Conservation (phyloP, 1,140 invertebrate genomes). For the Pectinophora gossypiella region DNA sequence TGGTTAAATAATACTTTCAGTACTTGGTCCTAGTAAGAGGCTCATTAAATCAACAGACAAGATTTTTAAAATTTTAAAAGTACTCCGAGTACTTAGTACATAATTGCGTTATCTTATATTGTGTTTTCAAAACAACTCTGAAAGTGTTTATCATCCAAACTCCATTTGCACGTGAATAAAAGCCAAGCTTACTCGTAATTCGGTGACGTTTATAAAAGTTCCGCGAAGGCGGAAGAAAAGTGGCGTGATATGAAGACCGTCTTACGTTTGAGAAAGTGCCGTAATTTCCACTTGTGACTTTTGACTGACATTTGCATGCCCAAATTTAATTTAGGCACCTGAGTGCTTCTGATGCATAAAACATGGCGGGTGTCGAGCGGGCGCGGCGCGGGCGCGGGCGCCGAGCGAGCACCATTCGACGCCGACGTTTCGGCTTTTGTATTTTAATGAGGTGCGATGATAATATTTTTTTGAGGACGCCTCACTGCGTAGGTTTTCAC, state of each 20-base stretch:
- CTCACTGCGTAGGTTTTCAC: not conserved
- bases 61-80: too few species aligned
- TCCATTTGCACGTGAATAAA: too few species aligned
- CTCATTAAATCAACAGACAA: too few species aligned
- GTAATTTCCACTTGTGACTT: conserved; percentile 7
- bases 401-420: not conserved
- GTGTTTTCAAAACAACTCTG: too few species aligned
- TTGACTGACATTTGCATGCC: conserved; percentile 19
- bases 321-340: conserved; percentile 23
- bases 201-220: conserved; percentile 8
- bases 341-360: conserved; percentile 15
- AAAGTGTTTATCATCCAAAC: too few species aligned
- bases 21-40: too few species aligned
- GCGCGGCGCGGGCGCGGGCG: too few species aligned
- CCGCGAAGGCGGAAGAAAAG: not conserved
- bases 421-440: not conserved
- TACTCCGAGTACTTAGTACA: too few species aligned
- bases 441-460: conserved; percentile 11
- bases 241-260: conserved; percentile 9
- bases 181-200: too few species aligned
- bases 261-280: not conserved
- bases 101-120: too few species aligned
- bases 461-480: not conserved
- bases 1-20: too few species aligned
- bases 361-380: conserved; percentile 6